These are phyloP conservation scores for Boloria euphrosyne DNA, from an alignment of 2,888 invertebrate species.

Conservation along the genomic window DNA sequence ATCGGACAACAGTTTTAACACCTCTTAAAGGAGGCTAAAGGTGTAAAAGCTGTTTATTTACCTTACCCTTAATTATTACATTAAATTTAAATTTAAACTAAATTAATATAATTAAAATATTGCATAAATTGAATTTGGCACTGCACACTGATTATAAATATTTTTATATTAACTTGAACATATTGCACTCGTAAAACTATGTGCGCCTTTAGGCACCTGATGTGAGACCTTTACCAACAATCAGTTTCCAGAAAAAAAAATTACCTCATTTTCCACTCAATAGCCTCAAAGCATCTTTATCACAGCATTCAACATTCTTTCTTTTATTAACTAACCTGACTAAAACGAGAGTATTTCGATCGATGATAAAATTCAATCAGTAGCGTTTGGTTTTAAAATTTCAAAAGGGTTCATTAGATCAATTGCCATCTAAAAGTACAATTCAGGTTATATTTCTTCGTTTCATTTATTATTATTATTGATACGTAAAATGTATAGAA, in stretches of 20 bases:
- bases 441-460: not conserved
- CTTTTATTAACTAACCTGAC: slow-evolving; percentile 62
- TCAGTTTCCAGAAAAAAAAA: slow-evolving; percentile 27
- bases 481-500: no score
- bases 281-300: slow-evolving; percentile 66
- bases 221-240: slow-evolving; percentile 22
- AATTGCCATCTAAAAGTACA: not conserved
- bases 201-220: slow-evolving; percentile 40
- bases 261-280: slow-evolving; percentile 46
- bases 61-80: slow-evolving; percentile 51
- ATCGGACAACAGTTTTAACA: slow-evolving; percentile 76
- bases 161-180: not conserved
- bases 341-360: slow-evolving; percentile 21
- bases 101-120: slow-evolving; percentile 43
- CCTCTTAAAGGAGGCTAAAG: slow-evolving; percentile 68
- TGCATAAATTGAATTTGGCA: slow-evolving; percentile 52
- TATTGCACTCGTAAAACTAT: slow-evolving; percentile 20
- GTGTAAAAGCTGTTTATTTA: slow-evolving; percentile 74
- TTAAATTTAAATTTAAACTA: slow-evolving; percentile 47
- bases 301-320: slow-evolving; percentile 69
- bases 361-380: not conserved
- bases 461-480: not conserved
- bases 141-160: slow-evolving; percentile 34
- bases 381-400: not conserved
- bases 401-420: not conserved